A percentile compares a stretch with the other conserved stretches of the same genome.
Evolutionary conservation across 2,113 vertebrate genomes (phyloP).

Genomic region (Nerophis ophidion): DNA sequence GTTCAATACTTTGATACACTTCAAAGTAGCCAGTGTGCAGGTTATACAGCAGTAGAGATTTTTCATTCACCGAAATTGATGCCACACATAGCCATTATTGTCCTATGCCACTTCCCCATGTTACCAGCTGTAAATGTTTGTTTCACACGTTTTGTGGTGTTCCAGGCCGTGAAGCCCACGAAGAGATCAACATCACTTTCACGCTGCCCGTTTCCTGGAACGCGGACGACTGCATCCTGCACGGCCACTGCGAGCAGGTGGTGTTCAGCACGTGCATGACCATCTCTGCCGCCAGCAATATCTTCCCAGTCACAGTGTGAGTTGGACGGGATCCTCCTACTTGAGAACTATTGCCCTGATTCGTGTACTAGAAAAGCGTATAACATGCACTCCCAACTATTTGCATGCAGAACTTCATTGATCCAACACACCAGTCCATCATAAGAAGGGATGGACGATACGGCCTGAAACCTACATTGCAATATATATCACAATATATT

Average conservation of each 20-base stretch:
- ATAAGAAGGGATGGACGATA: no score
- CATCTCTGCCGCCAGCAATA: constrained; percentile 80
- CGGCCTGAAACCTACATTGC: no score
- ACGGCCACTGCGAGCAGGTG: constrained; percentile 92
- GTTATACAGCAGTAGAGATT: no score
- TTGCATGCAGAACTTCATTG: no score
- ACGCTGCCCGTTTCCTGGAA: constrained; percentile 91
- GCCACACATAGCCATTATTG: no score
- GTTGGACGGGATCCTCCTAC: constrained; percentile 39
- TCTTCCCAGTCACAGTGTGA: constrained; percentile 97
- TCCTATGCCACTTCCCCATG: no score
- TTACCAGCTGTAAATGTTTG: background rate
- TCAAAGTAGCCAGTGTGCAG: no score
- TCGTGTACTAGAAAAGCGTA: background rate
- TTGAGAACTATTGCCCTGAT: background rate
- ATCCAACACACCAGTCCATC: no score
- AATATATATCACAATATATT: no score
- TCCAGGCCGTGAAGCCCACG: constrained; percentile 87
- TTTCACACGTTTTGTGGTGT: background rate
- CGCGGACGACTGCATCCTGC: constrained; percentile 89
- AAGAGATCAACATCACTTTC: constrained; percentile 96
- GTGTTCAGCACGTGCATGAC: constrained; percentile 96
- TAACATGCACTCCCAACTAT: no score
- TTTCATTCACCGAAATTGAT: no score
- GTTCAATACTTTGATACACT: no score